Base-by-base conservation (phyloP, 1,140 invertebrate genomes). In the Drosophila pallidifrons region DNA sequence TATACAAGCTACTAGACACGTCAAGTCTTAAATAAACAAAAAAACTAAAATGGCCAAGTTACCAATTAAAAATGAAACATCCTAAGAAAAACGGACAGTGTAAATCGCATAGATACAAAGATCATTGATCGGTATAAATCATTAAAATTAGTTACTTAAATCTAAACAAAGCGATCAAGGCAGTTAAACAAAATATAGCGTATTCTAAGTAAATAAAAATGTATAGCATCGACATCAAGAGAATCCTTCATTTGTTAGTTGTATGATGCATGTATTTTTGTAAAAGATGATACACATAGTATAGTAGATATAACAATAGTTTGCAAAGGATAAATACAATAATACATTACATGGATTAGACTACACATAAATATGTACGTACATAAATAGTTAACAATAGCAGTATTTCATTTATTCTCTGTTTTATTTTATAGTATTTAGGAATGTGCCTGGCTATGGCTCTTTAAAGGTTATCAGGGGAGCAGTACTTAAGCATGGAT, bases 401-500 rank as follows among this genome's bases (percentile, higher is more conserved):
- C 80, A 88, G 73, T 43, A n/a, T n/a, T 43, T 41, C 10, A 8
- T 43, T 43, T 13, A 7, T 43, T 43, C 11, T 38, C 35, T 38
- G 7, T 38, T 38, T 10, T 66, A 66, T n/a, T 57, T 55, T 77
- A 55, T 28, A 74, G 60, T 51, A 49, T 55, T 45, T 64, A 58
- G 59, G 73, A 63, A 75, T 71, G 32, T 45, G n/a, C 6, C 7
- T 51, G 15, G 30, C 7, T 38, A 7, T 38, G 35, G 35, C 35
- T 8, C 11, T 32, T 78, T 90, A 92, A 41, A 90, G 79, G 52
- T 92, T 92, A 32, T 92, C 91, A 7, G 85, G 88, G 10, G 91
- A 89, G 57, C 85, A 83, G 54, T 91, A 93, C 57, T 92, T 89
- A 49, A 92, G 71, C 80, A 93, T 90, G 38, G 91, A 83, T 86